These are phyloP conservation scores for Argyrosomus japonicus DNA, from an alignment of 2,113 vertebrate species.

Conservation along the genomic window DNA sequence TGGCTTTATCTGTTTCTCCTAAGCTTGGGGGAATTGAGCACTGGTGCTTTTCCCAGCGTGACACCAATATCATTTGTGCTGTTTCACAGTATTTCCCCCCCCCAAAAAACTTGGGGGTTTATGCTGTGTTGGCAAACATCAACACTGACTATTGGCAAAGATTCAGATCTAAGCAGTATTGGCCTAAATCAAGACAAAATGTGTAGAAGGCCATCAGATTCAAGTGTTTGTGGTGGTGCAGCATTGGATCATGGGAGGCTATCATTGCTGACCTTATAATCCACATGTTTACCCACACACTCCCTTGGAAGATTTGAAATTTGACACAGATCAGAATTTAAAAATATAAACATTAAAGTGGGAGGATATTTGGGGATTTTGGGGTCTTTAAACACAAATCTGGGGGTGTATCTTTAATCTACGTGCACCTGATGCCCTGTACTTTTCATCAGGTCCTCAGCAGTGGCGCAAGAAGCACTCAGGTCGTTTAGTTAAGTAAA, in stretches of 20 bases:
- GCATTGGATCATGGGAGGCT: constrained; percentile 46
- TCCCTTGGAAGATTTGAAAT: not conserved
- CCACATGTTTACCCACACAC: constrained; percentile 30
- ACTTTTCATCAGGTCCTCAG: not conserved
- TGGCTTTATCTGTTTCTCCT: constrained; percentile 71
- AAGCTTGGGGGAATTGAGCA: constrained; percentile 65
- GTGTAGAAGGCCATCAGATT: constrained; percentile 11
- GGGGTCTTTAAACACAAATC: not conserved
- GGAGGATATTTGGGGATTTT: not conserved
- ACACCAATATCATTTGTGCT: constrained; percentile 65
- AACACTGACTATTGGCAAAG: constrained; percentile 49
- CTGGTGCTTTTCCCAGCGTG: constrained; percentile 60
- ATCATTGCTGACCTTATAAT: constrained; percentile 44
- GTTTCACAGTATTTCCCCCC: constrained; percentile 31
- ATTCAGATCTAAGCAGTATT: constrained; percentile 58
- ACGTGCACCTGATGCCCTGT: not conserved
- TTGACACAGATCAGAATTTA: not conserved
- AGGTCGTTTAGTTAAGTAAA: not conserved
- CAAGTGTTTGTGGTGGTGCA: constrained; percentile 21
- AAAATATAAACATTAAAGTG: not conserved
- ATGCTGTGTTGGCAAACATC: constrained; percentile 40
- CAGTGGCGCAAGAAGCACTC: not conserved
- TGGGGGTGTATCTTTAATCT: not conserved
- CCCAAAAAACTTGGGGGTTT: constrained; percentile 27
- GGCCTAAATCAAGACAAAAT: constrained; percentile 47